Percentiles rank a stretch among this genome's conserved stretches.
Conservation (phyloP, 2,797 vertebrate species). For the Rhinogobio ventralis region DNA sequence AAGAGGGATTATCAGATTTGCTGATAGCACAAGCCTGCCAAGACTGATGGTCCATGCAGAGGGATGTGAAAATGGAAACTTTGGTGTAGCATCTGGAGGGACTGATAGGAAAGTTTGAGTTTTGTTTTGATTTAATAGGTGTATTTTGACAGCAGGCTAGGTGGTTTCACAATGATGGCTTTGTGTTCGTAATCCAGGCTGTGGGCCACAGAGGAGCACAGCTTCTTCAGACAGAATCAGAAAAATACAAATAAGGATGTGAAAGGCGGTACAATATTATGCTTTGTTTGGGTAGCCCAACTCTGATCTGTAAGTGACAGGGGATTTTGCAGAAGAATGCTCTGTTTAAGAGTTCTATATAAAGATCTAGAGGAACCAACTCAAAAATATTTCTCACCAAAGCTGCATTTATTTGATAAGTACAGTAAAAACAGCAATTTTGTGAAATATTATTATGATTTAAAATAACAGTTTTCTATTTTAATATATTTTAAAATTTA, state of each 20-base stretch:
- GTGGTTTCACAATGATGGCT: constrained; percentile 35
- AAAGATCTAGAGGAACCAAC: not conserved
- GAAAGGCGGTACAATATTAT: not conserved
- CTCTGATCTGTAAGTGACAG: not conserved
- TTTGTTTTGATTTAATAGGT: constrained; percentile 32
- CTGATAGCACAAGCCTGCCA: constrained; percentile 1
- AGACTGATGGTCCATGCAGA: constrained; percentile 7
- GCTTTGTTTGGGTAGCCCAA: not conserved
- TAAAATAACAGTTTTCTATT: not conserved
- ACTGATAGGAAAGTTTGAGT: constrained; percentile 18
- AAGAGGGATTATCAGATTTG: constrained; percentile 31
- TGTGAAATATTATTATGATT: not conserved
- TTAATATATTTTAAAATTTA: not conserved
- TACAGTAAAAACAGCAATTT: not conserved
- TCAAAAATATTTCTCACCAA: not conserved
- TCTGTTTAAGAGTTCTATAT: not conserved
- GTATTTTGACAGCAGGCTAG: constrained; percentile 13
- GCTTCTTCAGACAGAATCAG: constrained; percentile 1
- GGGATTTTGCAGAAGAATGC: not conserved
- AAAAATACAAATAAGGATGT: not conserved
- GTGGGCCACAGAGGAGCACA: constrained; percentile 22
- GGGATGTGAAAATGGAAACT: constrained; percentile 19
- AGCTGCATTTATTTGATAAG: not conserved
- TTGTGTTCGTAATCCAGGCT: constrained; percentile 31
- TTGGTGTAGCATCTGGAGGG: constrained; percentile 17